These are phyloP conservation scores for Loris lydekkerianus DNA, from an alignment of 2,797 vertebrate species.

Conservation along the genomic window DNA sequence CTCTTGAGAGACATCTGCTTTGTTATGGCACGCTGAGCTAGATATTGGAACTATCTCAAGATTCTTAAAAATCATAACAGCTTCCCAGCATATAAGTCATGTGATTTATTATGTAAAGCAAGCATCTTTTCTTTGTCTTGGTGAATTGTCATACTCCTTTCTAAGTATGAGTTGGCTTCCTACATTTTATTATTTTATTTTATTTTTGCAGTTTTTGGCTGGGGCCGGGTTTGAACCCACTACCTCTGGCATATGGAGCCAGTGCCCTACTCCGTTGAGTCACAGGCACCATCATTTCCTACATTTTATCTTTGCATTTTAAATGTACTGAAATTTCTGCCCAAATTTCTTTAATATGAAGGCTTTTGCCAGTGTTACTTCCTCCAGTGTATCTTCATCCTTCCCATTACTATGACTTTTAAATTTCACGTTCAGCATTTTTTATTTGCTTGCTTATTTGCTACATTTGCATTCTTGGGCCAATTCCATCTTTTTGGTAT, in stretches of 20 bases:
- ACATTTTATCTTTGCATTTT: conserved; percentile 53
- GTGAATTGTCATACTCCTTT: conserved; percentile 28
- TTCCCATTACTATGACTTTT: conserved; percentile 11
- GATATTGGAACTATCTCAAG: background rate
- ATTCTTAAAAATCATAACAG: conserved; percentile 50
- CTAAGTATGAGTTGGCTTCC: background rate
- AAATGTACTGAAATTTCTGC: background rate
- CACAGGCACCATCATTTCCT: background rate
- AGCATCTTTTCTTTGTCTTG: background rate
- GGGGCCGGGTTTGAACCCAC: too few relatives aligned
- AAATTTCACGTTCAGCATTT: background rate
- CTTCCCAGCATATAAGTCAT: background rate
- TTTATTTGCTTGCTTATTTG: background rate
- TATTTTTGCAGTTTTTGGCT: too few relatives aligned
- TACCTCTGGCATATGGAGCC: too few relatives aligned
- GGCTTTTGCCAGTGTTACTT: background rate
- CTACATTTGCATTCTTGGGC: background rate
- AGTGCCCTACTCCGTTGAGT: too few relatives aligned
- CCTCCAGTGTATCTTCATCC: background rate
- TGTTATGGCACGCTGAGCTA: background rate
- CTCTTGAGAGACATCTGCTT: conserved; percentile 49
- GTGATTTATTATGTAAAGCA: background rate
- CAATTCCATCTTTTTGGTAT: background rate
- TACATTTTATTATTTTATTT: background rate
- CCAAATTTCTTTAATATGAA: background rate